Base-by-base conservation (phyloP, 2,113 vertebrate species). In the Riparia riparia region DNA sequence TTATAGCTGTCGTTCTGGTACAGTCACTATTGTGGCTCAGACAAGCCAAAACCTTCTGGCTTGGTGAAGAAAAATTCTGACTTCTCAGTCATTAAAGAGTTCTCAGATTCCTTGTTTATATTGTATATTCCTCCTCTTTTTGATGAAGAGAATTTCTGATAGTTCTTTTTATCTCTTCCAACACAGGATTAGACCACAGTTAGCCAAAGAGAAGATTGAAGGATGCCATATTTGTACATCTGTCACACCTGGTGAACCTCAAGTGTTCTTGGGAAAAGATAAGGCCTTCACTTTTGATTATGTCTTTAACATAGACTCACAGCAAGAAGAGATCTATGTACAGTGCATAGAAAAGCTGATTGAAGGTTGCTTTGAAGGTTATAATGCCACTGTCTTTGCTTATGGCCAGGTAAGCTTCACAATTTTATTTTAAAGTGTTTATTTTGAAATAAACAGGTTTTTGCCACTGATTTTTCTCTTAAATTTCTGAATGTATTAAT, bases 161-260 rank as follows among this genome's bases (percentile, higher is more conserved):
- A 20, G 39, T 42, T 82, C 34, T 74, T 41, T 86, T 68, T 86
- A 6, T 94, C 53, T 96, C 58, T 96, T 90, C 53, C 71, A 71
- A 86, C 90, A 91, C 93, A 99, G 99, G 98, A 99, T 99, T 92
- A 99, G 99, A 96, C 99, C 99, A 90, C 99, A 99, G 96, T 97
- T 99, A 96, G 99, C 99, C 94, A 99, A 98, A 97, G 99, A 99
- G 96, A 99, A 99, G 97, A 99, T 99, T 50, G 99, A 99, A 97
- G 99, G 99, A 86, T 99, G 99, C 92, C 99, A 99, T 97, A 99
- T 99, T 95, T 99, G 99, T 86, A 99, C 99, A 1, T 99, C 98
- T 28, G 98, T 99, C 91, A 99, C 99, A 90, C 99, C 99, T 6
- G 99, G 98, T 25, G 99, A 99, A 94, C 99, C 99, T 44, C 99